A percentile compares a stretch with the other conserved stretches of the same genome.
These are phyloP conservation scores for Pentalonia nigronervosa DNA, from an alignment of 1,140 invertebrate species.

Conservation along the genomic window DNA sequence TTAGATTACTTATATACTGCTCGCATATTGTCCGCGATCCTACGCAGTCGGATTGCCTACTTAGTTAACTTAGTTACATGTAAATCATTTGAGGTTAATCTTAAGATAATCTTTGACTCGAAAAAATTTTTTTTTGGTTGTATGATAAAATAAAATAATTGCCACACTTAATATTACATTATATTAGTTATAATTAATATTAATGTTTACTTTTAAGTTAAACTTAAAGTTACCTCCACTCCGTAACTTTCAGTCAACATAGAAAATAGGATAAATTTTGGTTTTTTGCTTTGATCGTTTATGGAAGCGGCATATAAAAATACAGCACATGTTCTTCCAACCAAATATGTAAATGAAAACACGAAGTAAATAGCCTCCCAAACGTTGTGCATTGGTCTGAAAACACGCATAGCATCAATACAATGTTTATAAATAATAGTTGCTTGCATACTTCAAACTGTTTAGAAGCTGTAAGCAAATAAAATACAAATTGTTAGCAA, in stretches of 20 bases:
- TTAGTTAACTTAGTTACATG: too few species aligned
- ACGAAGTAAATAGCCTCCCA: constrained; percentile 71
- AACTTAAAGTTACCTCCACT: constrained; percentile 67
- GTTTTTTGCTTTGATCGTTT: constrained; percentile 71
- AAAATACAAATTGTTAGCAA: constrained; percentile 75
- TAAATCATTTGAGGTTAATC: too few species aligned
- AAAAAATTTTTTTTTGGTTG: too few species aligned
- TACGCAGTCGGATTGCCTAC: too few species aligned
- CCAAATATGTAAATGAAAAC: constrained; percentile 73
- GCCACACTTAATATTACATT: background rate
- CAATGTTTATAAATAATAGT: constrained; percentile 21
- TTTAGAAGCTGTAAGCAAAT: constrained; percentile 76
- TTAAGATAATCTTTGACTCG: too few species aligned
- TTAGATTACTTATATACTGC: too few species aligned
- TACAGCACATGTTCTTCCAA: constrained; percentile 70
- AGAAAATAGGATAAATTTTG: constrained; percentile 70
- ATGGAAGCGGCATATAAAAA: constrained; percentile 73
- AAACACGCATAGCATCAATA: constrained; percentile 39
- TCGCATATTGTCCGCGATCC: too few species aligned
- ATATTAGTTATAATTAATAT: background rate
- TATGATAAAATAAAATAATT: too few species aligned
- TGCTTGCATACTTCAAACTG: constrained; percentile 70
- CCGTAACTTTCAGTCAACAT: constrained; percentile 72
- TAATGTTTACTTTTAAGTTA: background rate
- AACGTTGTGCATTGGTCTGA: constrained; percentile 67